These are phyloP conservation scores for Leontopithecus rosalia DNA, from an alignment of 2,797 vertebrate genomes.

Conservation along the genomic window DNA sequence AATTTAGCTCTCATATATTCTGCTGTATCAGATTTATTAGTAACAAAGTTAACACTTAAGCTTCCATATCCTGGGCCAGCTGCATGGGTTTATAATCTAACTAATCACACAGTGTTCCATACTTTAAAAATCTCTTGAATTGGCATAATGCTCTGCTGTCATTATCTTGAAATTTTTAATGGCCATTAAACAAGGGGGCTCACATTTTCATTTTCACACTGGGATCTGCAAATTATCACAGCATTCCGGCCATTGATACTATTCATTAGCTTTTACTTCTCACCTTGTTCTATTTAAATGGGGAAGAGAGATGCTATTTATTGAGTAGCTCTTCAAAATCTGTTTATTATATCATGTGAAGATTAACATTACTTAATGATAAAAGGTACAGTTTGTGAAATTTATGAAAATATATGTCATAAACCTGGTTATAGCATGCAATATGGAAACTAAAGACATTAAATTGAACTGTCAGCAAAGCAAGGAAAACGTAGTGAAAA, in stretches of 20 bases:
- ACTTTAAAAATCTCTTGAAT: neutral
- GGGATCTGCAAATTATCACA: neutral
- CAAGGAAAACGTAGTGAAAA: neutral
- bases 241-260: neutral
- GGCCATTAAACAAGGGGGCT: neutral
- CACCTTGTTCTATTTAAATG: neutral
- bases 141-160: neutral
- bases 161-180: neutral
- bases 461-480: neutral
- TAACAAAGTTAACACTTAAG: neutral
- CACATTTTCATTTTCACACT: neutral
- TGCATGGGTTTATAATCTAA: neutral
- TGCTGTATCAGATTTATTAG: neutral
- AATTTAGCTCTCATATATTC: neutral
- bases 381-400: neutral
- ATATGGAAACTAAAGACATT: neutral
- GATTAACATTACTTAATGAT: neutral
- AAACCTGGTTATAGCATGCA: neutral
- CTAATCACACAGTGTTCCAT: neutral
- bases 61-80: neutral
- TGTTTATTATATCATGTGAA: neutral
- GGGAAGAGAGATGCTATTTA: neutral
- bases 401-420: neutral
- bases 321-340: neutral
- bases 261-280: slow-evolving; percentile 7